Conservation (phyloP, 2,797 vertebrate species). For the Chaetophractus vellerosus region DNA sequence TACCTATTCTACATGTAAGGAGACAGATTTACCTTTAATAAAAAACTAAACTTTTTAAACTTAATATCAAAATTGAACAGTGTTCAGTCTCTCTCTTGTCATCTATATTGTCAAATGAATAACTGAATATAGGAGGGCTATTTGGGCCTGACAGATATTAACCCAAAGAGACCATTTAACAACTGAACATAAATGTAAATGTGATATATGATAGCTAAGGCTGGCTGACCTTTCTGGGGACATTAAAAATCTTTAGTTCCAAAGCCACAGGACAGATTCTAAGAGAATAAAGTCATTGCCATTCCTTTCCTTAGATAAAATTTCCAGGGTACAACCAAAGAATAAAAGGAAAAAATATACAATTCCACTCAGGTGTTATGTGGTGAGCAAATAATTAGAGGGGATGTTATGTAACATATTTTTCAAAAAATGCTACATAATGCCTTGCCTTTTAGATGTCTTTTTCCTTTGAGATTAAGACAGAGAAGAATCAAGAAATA, state of each 20-base stretch:
- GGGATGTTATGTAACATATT: not conserved
- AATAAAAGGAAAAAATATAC: not conserved
- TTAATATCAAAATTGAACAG: not conserved
- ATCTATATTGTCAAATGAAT: not conserved
- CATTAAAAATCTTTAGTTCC: constrained; percentile 26
- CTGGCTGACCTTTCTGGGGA: not conserved
- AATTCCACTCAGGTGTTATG: not conserved
- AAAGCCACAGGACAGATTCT: not conserved
- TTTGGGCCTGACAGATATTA: not conserved
- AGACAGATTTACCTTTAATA: not conserved
- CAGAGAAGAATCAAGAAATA: not conserved
- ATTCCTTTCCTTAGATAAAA: not conserved
- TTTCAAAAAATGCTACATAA: constrained; percentile 11
- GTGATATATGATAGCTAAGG: not conserved
- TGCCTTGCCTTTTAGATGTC: not conserved
- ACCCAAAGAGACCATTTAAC: not conserved
- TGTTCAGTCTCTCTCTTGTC: not conserved
- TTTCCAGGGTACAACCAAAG: not conserved
- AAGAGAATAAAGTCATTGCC: not conserved
- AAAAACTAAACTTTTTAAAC: not conserved
- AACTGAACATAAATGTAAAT: constrained; percentile 41
- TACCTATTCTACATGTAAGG: not conserved
- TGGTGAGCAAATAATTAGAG: not conserved
- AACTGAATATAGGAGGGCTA: not conserved
- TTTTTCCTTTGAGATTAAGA: not conserved